Conservation (phyloP, 1,140 invertebrate species). For the Formica selysi region DNA sequence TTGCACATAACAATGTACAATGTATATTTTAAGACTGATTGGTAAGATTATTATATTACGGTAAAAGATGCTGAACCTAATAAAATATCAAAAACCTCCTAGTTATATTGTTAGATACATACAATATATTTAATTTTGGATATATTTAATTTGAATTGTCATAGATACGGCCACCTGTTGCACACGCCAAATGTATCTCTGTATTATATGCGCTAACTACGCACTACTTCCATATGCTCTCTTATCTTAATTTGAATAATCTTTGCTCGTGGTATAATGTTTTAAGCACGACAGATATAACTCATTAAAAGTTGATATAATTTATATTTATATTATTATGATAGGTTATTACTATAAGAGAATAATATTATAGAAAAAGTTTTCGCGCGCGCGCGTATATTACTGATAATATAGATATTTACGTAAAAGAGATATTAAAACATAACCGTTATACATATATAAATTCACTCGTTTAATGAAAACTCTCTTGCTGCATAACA, state of each 20-base stretch:
- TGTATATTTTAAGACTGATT: not conserved
- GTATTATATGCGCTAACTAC: conserved; percentile 59
- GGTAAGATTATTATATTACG: not conserved
- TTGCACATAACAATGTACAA: not conserved
- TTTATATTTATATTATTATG: not conserved
- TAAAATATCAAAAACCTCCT: conserved; percentile 2
- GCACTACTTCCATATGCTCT: conserved; percentile 14
- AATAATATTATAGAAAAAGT: not conserved
- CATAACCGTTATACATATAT: not conserved
- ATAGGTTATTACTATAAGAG: not conserved
- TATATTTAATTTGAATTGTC: conserved; percentile 53
- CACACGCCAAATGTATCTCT: conserved; percentile 64
- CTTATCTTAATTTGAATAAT: conserved; percentile 34
- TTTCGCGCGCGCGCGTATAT: not conserved
- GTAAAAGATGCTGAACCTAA: not conserved
- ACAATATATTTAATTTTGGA: conserved; percentile 23
- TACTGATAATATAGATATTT: not conserved
- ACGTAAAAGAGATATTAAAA: not conserved
- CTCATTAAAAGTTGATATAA: not conserved
- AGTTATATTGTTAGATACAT: not conserved
- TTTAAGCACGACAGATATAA: not conserved
- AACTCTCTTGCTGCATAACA: not conserved
- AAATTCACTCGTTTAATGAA: not conserved
- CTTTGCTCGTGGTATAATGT: conserved; percentile 4
- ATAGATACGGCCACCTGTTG: conserved; percentile 71